These are phyloP conservation scores for Daktulosphaira vitifoliae DNA, from an alignment of 1,140 invertebrate species.

Conservation along the genomic window DNA sequence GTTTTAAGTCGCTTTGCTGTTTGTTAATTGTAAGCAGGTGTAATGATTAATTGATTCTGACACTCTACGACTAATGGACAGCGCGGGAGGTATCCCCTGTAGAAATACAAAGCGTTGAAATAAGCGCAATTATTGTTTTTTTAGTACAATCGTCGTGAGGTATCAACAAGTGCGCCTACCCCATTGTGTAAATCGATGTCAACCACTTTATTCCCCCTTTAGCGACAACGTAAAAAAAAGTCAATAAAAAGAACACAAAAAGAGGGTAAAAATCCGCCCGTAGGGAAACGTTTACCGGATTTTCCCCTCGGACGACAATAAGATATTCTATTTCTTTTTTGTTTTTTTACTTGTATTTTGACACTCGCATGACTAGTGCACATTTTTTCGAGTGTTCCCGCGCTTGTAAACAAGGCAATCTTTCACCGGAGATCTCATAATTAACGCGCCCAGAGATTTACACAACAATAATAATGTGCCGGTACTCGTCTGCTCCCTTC, in stretches of 20 bases:
- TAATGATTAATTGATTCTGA: too few relatives aligned
- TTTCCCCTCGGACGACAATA: slow-evolving; percentile 28
- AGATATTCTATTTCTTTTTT: slow-evolving; percentile 11
- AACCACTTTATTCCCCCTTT: slow-evolving; percentile 30
- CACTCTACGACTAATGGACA: background rate
- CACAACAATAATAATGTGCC: too few relatives aligned
- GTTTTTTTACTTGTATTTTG: slow-evolving; percentile 16
- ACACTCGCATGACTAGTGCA: slow-evolving; percentile 28
- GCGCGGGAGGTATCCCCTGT: background rate
- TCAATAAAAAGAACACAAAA: slow-evolving; percentile 22
- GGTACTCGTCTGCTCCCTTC: too few relatives aligned
- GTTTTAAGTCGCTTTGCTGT: too few relatives aligned
- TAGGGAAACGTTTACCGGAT: slow-evolving; percentile 29
- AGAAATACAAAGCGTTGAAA: background rate
- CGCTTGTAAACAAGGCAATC: background rate
- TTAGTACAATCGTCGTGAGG: background rate
- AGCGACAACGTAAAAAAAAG: slow-evolving; percentile 26
- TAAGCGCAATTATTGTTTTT: slow-evolving; percentile 5
- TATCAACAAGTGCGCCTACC: slow-evolving; percentile 27
- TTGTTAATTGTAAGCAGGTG: too few relatives aligned
- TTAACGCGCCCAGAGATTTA: too few relatives aligned
- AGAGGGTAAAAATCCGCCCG: slow-evolving; percentile 27
- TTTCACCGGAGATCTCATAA: background rate
- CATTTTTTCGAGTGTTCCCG: background rate
- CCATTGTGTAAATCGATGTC: slow-evolving; percentile 17